phyloP scores from a whole-genome alignment of 1,140 invertebrate genomes.

The Hestina assimilis region DNA sequence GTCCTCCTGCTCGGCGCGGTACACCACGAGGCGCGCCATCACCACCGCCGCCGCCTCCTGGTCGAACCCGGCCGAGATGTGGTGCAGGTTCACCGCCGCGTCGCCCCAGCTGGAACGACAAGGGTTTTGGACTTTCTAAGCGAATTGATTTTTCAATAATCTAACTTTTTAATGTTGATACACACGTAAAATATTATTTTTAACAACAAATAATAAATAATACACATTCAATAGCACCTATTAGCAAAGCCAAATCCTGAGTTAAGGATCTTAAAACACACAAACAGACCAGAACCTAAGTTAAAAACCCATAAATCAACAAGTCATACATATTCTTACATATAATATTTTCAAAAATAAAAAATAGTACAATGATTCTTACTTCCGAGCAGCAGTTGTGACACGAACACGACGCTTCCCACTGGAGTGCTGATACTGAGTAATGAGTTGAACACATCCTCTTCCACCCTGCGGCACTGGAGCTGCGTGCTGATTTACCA shows the following conservation, averaged over 20 bases:
- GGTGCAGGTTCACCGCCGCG: slow-evolving; percentile 87
- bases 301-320: too few relatives aligned
- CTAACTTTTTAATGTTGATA: too few relatives aligned
- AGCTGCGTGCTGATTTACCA: slow-evolving; percentile 97
- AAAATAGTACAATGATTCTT: slow-evolving; percentile 44
- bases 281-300: too few relatives aligned
- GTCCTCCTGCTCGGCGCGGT: slow-evolving; percentile 96
- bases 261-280: too few relatives aligned
- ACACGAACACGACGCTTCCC: slow-evolving; percentile 97
- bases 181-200: too few relatives aligned
- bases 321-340: slow-evolving; percentile 15
- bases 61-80: slow-evolving; percentile 96
- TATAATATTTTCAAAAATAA: not conserved
- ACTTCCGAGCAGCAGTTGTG: slow-evolving; percentile 97
- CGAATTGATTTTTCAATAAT: too few relatives aligned
- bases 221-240: too few relatives aligned
- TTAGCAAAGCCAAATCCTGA: too few relatives aligned
- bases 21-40: slow-evolving; percentile 98
- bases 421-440: slow-evolving; percentile 98
- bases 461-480: slow-evolving; percentile 94
- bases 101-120: slow-evolving; percentile 88
- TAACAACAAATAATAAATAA: too few relatives aligned
- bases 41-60: slow-evolving; percentile 98
- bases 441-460: slow-evolving; percentile 99
- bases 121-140: too few relatives aligned